A percentile compares a stretch with the other conserved stretches of the same genome.
Conservation (phyloP, 2,888 invertebrate species). For the Lydus trimaculatus region DNA sequence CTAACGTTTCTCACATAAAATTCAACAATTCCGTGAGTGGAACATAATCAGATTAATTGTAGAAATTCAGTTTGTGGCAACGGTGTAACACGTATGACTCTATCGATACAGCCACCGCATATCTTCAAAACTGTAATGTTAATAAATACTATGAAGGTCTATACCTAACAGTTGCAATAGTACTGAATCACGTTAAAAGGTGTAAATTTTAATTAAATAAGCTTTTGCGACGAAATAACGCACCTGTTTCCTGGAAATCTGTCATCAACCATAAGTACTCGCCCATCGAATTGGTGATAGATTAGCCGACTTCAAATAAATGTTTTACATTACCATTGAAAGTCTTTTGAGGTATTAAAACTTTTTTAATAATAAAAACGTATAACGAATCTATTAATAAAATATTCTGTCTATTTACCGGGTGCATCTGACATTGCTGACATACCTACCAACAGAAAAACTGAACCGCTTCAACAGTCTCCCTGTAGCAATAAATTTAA, state of each 20-base stretch:
- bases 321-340: background rate
- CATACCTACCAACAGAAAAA: background rate
- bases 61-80: background rate
- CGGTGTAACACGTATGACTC: background rate
- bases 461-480: background rate
- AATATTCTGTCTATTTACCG: background rate
- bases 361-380: constrained; percentile 4
- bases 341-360: background rate
- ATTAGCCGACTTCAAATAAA: background rate
- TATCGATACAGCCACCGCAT: background rate
- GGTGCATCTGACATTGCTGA: background rate
- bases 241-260: too few species aligned
- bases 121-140: too few species aligned
- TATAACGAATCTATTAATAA: background rate
- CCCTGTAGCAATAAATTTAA: background rate
- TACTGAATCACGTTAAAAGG: too few species aligned
- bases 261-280: too few species aligned
- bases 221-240: too few species aligned
- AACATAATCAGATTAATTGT: constrained; percentile 9
- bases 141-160: too few species aligned
- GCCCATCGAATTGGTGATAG: too few species aligned
- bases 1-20: background rate
- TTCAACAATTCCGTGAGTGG: constrained; percentile 7
- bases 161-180: too few species aligned
- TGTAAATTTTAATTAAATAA: too few species aligned